phyloP scores from a whole-genome alignment of 2,888 invertebrate genomes.

The Pilophorus perplexus region DNA sequence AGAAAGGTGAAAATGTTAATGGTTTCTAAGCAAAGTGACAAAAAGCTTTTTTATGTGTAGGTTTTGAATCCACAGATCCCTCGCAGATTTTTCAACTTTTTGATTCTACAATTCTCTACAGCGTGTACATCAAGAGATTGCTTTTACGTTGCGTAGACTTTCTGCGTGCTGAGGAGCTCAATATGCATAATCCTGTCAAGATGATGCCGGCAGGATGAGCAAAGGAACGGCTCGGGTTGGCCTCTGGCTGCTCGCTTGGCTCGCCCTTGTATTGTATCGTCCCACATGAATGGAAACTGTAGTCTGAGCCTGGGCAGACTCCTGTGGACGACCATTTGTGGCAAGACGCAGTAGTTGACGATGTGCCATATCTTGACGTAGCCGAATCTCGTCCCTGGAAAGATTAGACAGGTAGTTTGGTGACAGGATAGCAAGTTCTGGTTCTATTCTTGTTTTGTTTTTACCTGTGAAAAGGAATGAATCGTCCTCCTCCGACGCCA shows the following conservation, averaged over 20 bases:
- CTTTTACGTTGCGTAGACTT: slow-evolving; percentile 66
- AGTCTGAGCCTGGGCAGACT: slow-evolving; percentile 63
- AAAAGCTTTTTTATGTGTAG: too few relatives aligned
- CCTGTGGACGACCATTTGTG: slow-evolving; percentile 52
- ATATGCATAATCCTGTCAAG: slow-evolving; percentile 65
- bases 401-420: too few relatives aligned
- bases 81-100: too few relatives aligned
- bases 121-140: too few relatives aligned
- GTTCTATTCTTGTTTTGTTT: neutral
- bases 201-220: slow-evolving; percentile 71
- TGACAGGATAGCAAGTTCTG: too few relatives aligned
- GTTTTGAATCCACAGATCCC: too few relatives aligned
- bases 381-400: slow-evolving; percentile 54
- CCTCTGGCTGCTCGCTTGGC: slow-evolving; percentile 64
- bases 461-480: slow-evolving; percentile 68
- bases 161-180: slow-evolving; percentile 63
- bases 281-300: slow-evolving; percentile 71
- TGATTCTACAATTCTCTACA: too few relatives aligned
- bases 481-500: slow-evolving; percentile 69
- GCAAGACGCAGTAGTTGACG: slow-evolving; percentile 61
- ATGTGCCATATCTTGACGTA: slow-evolving; percentile 80
- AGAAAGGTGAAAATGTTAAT: too few relatives aligned
- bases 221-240: slow-evolving; percentile 64
- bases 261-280: slow-evolving; percentile 64
- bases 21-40: too few relatives aligned